Evolutionary conservation across 1,140 invertebrate species (phyloP).

Genomic region (Papilio aristodemus): DNA sequence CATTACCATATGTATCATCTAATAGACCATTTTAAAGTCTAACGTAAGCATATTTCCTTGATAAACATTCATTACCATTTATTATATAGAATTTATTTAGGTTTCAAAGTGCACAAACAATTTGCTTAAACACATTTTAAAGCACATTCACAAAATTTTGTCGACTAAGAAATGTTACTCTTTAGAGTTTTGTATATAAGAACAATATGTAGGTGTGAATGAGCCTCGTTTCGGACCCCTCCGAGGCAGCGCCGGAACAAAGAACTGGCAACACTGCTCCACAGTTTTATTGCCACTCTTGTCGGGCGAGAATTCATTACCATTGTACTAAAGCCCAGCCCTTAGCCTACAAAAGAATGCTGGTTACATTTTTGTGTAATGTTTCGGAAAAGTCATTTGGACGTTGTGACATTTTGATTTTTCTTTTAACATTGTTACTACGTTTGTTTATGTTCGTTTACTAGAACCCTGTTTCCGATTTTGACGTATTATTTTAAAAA

Average conservation of each 20-base stretch:
- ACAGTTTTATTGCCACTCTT: slow-evolving; percentile 32
- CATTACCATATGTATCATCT: too few relatives aligned
- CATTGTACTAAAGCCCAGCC: slow-evolving; percentile 27
- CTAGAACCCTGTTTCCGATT: slow-evolving; percentile 1
- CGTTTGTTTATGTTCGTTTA: background rate
- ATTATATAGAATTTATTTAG: too few relatives aligned
- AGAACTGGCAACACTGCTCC: slow-evolving; percentile 26
- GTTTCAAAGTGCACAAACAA: too few relatives aligned
- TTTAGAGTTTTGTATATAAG: slow-evolving; percentile 1
- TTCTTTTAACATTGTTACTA: slow-evolving; percentile 3
- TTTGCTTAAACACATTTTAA: background rate
- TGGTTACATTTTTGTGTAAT: slow-evolving; percentile 26
- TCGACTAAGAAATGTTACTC: background rate
- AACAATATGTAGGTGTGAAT: slow-evolving; percentile 31
- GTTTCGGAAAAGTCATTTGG: slow-evolving; percentile 17
- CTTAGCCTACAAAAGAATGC: slow-evolving; percentile 22
- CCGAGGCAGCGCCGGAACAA: slow-evolving; percentile 5
- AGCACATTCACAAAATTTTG: background rate
- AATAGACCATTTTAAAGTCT: too few relatives aligned
- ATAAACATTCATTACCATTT: too few relatives aligned
- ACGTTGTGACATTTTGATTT: slow-evolving; percentile 21
- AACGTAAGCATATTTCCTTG: too few relatives aligned
- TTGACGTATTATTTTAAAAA: background rate
- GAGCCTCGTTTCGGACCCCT: slow-evolving; percentile 26
- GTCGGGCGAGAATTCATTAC: slow-evolving; percentile 29